phyloP scores from a whole-genome alignment of 2,113 vertebrate genomes.

The Anolis sagrei region DNA sequence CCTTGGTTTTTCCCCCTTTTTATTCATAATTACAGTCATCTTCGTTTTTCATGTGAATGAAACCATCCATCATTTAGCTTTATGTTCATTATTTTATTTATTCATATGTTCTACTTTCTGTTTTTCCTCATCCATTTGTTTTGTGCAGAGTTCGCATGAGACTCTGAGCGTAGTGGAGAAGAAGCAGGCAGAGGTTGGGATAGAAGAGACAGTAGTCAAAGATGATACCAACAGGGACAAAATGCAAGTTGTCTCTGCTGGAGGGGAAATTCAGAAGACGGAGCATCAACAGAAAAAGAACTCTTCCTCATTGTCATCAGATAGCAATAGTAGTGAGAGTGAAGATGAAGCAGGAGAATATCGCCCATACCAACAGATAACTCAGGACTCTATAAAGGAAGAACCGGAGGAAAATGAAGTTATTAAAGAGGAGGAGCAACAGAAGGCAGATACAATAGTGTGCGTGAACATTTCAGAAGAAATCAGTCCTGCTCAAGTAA shows the following conservation, averaged over 20 bases:
- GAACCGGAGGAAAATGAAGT: constrained; percentile 85
- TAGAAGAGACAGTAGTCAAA: constrained; percentile 88
- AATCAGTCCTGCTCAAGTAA: constrained; percentile 62
- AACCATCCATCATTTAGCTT: constrained; percentile 75
- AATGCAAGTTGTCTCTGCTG: constrained; percentile 74
- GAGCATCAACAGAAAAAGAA: constrained; percentile 77
- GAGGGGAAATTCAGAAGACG: constrained; percentile 75
- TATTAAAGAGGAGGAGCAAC: constrained; percentile 56
- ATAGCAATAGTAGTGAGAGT: constrained; percentile 89
- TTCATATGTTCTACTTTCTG: constrained; percentile 78
- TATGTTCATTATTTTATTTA: constrained; percentile 80
- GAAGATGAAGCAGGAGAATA: constrained; percentile 93
- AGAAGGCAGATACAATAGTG: constrained; percentile 63
- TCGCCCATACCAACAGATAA: constrained; percentile 80
- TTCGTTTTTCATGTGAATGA: constrained; percentile 76
- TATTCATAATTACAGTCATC: constrained; percentile 74
- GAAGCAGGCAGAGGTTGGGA: constrained; percentile 91
- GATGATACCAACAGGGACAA: constrained; percentile 86
- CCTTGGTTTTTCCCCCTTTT: constrained; percentile 65
- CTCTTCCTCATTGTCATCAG: constrained; percentile 82
- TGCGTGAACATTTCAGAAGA: constrained; percentile 57
- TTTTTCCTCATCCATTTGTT: constrained; percentile 78
- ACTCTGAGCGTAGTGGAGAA: constrained; percentile 87
- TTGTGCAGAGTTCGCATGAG: constrained; percentile 88
- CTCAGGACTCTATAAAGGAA: constrained; percentile 82